A percentile compares a stretch with the other conserved stretches of the same genome.
phyloP scores from a whole-genome alignment of 2,797 vertebrate species.

The Chelon auratus region DNA sequence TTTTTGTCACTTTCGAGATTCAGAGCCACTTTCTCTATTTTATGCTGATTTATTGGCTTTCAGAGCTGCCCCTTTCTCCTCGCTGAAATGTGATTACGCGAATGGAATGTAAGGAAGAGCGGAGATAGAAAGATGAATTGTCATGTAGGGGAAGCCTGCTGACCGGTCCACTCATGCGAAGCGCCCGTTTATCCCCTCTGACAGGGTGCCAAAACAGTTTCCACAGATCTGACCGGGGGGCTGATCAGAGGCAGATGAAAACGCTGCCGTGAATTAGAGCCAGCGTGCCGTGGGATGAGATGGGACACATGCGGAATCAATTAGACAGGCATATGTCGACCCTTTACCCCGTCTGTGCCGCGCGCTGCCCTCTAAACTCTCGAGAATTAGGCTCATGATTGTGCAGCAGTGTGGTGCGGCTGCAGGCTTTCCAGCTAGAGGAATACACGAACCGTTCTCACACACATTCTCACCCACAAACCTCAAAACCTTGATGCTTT shows the following conservation, averaged over 20 bases:
- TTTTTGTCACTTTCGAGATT: too few species aligned
- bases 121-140: conserved; percentile 33
- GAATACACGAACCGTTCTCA: conserved; percentile 16
- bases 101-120: conserved; percentile 7
- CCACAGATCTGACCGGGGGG: conserved; percentile 71
- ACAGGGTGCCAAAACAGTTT: conserved; percentile 83
- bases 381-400: neutral
- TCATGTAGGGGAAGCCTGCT: conserved; percentile 61
- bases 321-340: conserved; percentile 63
- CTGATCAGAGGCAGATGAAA: conserved; percentile 83
- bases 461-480: conserved; percentile 2
- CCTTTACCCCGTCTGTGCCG: conserved; percentile 18
- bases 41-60: neutral
- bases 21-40: too few species aligned
- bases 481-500: conserved; percentile 15
- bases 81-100: neutral
- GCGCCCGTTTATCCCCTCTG: conserved; percentile 71
- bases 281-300: conserved; percentile 63
- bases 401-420: neutral
- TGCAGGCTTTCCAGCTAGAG: neutral
- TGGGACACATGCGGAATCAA: conserved; percentile 72
- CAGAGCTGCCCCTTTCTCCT: neutral
- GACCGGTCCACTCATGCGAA: conserved; percentile 69
- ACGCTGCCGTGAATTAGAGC: conserved; percentile 73
- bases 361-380: conserved; percentile 18